Evolutionary conservation across 1,140 invertebrate species (phyloP).

Genomic region (Homalodisca vitripennis): DNA sequence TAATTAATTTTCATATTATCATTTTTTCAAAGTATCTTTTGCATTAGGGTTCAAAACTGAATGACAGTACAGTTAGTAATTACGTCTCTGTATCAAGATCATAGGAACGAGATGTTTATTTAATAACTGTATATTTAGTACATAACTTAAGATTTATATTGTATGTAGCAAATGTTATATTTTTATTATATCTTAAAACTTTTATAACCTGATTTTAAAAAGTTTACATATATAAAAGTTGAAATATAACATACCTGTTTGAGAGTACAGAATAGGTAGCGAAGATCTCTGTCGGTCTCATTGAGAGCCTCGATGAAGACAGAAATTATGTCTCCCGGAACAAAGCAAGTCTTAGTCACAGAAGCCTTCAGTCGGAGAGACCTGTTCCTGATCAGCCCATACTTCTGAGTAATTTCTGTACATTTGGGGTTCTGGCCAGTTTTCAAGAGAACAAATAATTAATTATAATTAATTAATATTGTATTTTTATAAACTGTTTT

Average conservation of each 20-base stretch:
- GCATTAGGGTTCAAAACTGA: too few species aligned
- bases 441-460: background rate
- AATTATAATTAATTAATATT: too few species aligned
- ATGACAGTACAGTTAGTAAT: too few species aligned
- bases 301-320: background rate
- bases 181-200: background rate
- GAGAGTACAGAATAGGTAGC: slow-evolving; percentile 10
- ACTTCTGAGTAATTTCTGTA: background rate
- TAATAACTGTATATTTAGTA: background rate
- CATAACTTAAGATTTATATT: background rate
- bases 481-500: too few species aligned
- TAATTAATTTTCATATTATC: too few species aligned
- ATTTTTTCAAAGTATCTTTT: too few species aligned
- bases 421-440: background rate
- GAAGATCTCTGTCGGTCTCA: background rate
- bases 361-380: background rate
- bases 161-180: background rate
- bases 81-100: too few species aligned
- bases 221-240: background rate
- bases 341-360: background rate
- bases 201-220: background rate
- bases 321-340: background rate
- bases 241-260: slow-evolving; percentile 3
- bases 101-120: background rate
- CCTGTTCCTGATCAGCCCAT: background rate